Evolutionary conservation across 2,113 vertebrate genomes (phyloP).

Genomic region (Saguinus midas): DNA sequence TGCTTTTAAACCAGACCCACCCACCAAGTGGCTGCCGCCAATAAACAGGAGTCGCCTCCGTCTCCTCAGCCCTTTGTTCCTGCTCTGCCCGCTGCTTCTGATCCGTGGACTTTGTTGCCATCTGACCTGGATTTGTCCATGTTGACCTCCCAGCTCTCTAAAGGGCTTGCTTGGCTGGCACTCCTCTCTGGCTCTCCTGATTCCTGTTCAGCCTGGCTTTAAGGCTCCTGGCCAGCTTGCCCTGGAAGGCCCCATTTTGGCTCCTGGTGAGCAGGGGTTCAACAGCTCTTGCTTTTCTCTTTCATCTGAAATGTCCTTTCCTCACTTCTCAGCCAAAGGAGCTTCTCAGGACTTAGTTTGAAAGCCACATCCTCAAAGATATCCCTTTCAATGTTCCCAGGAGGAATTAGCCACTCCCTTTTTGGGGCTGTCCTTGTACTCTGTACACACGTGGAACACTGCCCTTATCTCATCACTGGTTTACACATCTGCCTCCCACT

Average conservation of each 20-base stretch:
- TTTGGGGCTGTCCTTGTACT: not conserved
- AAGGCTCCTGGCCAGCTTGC: not conserved
- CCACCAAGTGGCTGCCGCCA: too few relatives aligned
- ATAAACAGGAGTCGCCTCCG: not conserved
- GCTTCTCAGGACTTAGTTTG: constrained; percentile 10
- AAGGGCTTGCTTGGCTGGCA: not conserved
- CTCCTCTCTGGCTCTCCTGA: not conserved
- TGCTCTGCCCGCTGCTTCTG: not conserved
- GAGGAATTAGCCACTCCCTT: not conserved
- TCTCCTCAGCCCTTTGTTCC: not conserved
- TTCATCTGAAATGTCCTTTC: constrained; percentile 42
- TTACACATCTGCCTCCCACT: not conserved
- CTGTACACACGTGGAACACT: not conserved
- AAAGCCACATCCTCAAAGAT: not conserved
- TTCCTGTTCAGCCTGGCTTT: not conserved
- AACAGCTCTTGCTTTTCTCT: not conserved
- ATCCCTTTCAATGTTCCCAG: not conserved
- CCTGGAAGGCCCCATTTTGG: not conserved
- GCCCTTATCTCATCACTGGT: not conserved
- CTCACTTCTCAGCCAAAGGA: not conserved
- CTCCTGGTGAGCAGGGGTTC: not conserved
- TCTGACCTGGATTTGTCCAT: not conserved
- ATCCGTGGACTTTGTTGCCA: not conserved
- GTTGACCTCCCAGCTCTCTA: not conserved
- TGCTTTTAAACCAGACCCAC: not conserved